A percentile compares a stretch with the other conserved stretches of the same genome.
Conservation (phyloP, 2,888 invertebrate genomes). For the Idaea aversata region DNA sequence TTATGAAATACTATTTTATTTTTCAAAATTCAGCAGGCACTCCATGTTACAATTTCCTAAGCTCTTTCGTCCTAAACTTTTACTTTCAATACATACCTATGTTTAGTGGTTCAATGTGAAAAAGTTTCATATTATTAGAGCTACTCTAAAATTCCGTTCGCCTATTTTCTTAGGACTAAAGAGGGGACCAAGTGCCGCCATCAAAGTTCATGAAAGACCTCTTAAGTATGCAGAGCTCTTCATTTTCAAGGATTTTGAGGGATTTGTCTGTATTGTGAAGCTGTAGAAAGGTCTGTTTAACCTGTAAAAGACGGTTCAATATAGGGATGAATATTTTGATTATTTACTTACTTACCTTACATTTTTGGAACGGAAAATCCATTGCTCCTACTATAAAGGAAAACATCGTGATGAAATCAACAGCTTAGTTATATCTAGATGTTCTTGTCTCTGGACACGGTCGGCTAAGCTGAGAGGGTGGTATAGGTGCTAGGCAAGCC, state of each 20-base stretch:
- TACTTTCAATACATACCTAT: neutral
- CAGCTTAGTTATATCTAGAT: neutral
- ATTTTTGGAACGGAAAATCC: neutral
- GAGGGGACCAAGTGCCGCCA: neutral
- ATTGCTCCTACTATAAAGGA: neutral
- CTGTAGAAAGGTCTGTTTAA: neutral
- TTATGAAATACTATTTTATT: no score
- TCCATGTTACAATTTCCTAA: neutral
- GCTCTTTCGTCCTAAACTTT: neutral
- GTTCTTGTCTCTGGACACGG: no score
- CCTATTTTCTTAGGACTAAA: neutral
- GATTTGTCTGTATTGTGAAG: conserved; percentile 1
- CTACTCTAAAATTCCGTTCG: neutral
- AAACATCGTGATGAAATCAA: neutral
- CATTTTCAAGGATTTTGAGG: neutral
- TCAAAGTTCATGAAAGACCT: neutral
- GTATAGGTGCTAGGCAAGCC: no score
- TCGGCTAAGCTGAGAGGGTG: no score
- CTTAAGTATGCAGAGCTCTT: neutral
- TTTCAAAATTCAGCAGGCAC: no score
- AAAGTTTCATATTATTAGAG: neutral
- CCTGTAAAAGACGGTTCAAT: neutral
- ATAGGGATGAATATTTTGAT: neutral
- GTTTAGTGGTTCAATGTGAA: neutral
- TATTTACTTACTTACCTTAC: neutral